phyloP scores from a whole-genome alignment of 2,113 vertebrate genomes.

The Natator depressus region DNA sequence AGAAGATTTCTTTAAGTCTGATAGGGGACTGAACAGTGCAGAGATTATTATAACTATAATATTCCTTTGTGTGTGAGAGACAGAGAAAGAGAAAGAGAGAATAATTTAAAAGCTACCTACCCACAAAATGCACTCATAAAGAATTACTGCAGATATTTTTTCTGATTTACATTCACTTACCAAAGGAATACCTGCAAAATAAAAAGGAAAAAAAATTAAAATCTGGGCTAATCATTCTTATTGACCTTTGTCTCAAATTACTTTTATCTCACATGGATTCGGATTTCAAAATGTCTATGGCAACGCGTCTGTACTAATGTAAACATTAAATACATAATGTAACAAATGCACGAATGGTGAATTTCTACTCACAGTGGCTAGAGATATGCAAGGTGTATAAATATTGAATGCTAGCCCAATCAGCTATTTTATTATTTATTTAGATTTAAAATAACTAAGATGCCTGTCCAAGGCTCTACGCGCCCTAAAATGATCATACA shows the following conservation, averaged over 20 bases:
- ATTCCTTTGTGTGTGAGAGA: not conserved
- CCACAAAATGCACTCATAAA: slow-evolving; percentile 27
- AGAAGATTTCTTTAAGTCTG: not conserved
- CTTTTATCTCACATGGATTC: fast-evolving
- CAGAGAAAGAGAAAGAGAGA: not conserved
- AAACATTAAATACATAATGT: fast-evolving
- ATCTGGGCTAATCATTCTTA: fast-evolving
- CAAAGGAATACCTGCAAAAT: slow-evolving; percentile 87
- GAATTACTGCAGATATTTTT: slow-evolving; percentile 3
- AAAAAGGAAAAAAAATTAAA: slow-evolving; percentile 46
- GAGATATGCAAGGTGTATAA: not conserved
- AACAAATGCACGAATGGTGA: not conserved
- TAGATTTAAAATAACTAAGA: not conserved
- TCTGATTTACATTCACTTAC: slow-evolving; percentile 80
- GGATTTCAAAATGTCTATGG: fast-evolving
- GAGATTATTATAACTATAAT: fast-evolving
- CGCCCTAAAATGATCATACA: not conserved
- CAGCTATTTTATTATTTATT: not conserved
- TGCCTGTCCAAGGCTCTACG: not conserved
- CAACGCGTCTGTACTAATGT: fast-evolving
- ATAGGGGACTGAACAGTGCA: not conserved
- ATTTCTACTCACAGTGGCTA: not conserved
- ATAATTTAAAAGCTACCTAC: slow-evolving; percentile 68
- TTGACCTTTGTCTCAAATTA: fast-evolving
- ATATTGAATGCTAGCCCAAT: not conserved